These are phyloP conservation scores for Arnoldichthys spilopterus DNA, from an alignment of 2,797 vertebrate genomes.

Conservation along the genomic window DNA sequence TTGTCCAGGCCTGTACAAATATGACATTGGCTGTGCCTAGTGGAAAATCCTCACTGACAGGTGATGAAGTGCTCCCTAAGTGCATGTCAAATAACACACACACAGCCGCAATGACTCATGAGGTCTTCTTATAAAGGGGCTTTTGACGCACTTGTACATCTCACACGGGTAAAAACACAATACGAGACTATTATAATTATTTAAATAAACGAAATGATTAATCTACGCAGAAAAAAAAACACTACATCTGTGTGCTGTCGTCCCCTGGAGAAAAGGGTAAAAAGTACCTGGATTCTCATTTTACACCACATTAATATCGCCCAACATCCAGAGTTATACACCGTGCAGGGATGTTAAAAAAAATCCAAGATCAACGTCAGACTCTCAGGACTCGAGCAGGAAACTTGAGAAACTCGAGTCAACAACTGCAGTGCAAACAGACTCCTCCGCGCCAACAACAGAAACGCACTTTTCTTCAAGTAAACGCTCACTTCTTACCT, in stretches of 20 bases:
- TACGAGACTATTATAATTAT: background rate
- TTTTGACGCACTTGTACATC: background rate
- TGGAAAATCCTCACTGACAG: background rate
- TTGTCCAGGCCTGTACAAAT: background rate
- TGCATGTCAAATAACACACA: background rate
- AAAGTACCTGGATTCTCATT: too few species aligned
- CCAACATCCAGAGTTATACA: background rate
- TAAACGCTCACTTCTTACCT: slow-evolving; percentile 64
- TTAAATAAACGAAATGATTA: background rate
- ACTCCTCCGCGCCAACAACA: too few species aligned
- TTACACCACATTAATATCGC: background rate
- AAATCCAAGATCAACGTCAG: background rate
- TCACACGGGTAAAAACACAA: background rate
- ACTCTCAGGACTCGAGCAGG: background rate
- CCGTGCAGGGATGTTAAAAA: background rate
- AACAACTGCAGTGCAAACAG: too few species aligned
- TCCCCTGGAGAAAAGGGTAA: too few species aligned
- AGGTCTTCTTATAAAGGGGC: too few species aligned
- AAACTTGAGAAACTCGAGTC: background rate
- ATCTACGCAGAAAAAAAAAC: too few species aligned
- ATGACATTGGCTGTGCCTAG: background rate
- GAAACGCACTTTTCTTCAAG: background rate
- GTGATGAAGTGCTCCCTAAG: background rate
- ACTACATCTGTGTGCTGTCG: too few species aligned
- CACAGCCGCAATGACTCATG: background rate